Base-by-base conservation (phyloP, 2,797 vertebrate genomes). In the Sardinella longiceps region DNA sequence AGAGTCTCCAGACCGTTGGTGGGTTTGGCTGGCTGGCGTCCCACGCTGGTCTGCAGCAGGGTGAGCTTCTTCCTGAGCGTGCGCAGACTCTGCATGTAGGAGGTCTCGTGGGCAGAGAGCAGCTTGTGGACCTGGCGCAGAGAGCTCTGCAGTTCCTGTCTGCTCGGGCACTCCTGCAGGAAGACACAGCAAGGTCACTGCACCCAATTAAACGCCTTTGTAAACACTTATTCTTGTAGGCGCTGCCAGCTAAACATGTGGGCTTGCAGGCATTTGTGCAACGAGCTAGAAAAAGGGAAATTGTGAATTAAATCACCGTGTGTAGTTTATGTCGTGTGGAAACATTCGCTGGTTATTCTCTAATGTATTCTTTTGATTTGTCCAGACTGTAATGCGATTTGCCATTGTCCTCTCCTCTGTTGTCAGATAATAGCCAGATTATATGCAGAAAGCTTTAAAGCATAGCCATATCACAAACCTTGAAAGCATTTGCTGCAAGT, bases 41-140 rank as follows among this genome's bases (percentile, higher is more conserved):
- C 66, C 5, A 30, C 4, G 30, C 33, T 74, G 10, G 66, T 74
- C 18, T 96, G 96, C 43, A 98, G 92, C 45, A 95, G n/a, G 20
- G 92, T 94, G 12, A 98, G 95, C 90, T 97, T 97, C 87, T 96
- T 96, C 91, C 90, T 95, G 86, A 97, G 92, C 53, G 92, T 91
- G 0, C 92, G 94, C 0, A 91, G 93, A 81, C 94, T 94, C 88
- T 92, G 95, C 87, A 95, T 56, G 81, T 96, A 96, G 0, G 96
- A 93, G 2, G 95, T 92, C 89, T 97, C 97, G 28, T 97, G 96
- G 0, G 92, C 93, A 0, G 93, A 94, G 20, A 97, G 94, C 88
- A 97, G 93, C 88, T 96, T 98, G 93, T 97, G 96, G 87, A 96
- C 94, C 91, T 97, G 97, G 80, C 90, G 94, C 82, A 97, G 88